Evolutionary conservation across 1,140 invertebrate species (phyloP).

Genomic region (Polypedilum vanderplanki): DNA sequence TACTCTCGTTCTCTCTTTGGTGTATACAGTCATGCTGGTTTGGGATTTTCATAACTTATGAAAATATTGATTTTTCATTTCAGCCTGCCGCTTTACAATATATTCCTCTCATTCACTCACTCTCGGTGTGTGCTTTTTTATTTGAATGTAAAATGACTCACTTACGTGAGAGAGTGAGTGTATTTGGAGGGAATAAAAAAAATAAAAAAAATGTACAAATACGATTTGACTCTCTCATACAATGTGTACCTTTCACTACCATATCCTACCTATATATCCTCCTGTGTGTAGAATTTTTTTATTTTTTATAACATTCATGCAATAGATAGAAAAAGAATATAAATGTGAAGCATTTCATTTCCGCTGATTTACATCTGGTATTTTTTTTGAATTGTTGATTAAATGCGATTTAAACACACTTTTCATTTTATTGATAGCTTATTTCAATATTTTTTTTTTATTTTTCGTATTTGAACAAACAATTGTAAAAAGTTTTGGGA

Average conservation of each 20-base stretch:
- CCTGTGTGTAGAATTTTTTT: no score
- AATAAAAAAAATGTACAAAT: no score
- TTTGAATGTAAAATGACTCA: conserved; percentile 19
- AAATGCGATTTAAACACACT: conserved; percentile 12
- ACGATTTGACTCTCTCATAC: no score
- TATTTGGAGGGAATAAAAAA: no score
- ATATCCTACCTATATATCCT: no score
- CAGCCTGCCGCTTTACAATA: conserved; percentile 10
- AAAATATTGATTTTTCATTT: conserved; percentile 20
- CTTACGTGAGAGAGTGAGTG: background rate
- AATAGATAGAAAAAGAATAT: background rate
- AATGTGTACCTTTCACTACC: no score
- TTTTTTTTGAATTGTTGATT: background rate
- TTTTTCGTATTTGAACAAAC: no score
- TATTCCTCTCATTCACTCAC: background rate
- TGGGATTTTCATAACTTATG: conserved; percentile 18
- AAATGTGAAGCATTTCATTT: background rate
- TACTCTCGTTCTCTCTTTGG: background rate
- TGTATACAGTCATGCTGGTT: conserved; percentile 17
- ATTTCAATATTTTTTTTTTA: no score
- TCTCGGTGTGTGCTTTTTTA: background rate
- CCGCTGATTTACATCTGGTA: conserved; percentile 3
- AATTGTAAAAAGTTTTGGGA: no score
- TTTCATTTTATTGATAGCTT: background rate
- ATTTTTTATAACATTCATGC: no score